Percentiles rank a stretch among this genome's conserved stretches.
Evolutionary conservation across 2,797 vertebrate genomes (phyloP).

Genomic region (Sebastolobus alascanus): DNA sequence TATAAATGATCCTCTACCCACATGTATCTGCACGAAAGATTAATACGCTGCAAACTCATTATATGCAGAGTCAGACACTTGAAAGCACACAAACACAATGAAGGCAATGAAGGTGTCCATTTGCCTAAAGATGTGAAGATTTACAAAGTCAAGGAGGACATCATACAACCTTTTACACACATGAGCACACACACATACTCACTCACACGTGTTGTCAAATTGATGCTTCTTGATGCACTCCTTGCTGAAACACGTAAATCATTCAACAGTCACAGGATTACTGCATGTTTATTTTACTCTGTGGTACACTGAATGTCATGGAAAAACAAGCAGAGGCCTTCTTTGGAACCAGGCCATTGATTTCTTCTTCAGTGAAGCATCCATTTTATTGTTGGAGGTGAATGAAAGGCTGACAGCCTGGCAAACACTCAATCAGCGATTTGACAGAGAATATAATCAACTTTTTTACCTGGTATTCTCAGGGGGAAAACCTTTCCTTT

Average conservation of each 20-base stretch:
- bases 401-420: slow-evolving; percentile 23
- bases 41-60: neutral
- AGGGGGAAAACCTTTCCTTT: neutral
- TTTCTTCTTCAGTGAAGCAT: slow-evolving; percentile 37
- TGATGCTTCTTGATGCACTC: neutral
- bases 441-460: slow-evolving; percentile 17
- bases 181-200: neutral
- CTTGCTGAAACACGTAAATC: neutral
- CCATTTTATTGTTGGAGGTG: slow-evolving; percentile 29
- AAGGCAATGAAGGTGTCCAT: slow-evolving; percentile 1
- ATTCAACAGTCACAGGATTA: slow-evolving; percentile 21
- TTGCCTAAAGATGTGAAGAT: neutral
- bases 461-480: neutral
- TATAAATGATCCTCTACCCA: slow-evolving; percentile 25
- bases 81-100: neutral
- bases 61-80: neutral
- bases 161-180: neutral
- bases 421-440: slow-evolving; percentile 8
- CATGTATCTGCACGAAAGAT: slow-evolving; percentile 10
- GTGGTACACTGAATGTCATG: slow-evolving; percentile 33
- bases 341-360: slow-evolving; percentile 24
- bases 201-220: neutral
- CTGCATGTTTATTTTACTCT: slow-evolving; percentile 54
- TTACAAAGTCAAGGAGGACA: neutral
- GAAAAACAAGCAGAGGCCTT: slow-evolving; percentile 38